A percentile compares a stretch with the other conserved stretches of the same genome.
Evolutionary conservation across 1,140 invertebrate genomes (phyloP).

Genomic region (Drosophila teissieri): DNA sequence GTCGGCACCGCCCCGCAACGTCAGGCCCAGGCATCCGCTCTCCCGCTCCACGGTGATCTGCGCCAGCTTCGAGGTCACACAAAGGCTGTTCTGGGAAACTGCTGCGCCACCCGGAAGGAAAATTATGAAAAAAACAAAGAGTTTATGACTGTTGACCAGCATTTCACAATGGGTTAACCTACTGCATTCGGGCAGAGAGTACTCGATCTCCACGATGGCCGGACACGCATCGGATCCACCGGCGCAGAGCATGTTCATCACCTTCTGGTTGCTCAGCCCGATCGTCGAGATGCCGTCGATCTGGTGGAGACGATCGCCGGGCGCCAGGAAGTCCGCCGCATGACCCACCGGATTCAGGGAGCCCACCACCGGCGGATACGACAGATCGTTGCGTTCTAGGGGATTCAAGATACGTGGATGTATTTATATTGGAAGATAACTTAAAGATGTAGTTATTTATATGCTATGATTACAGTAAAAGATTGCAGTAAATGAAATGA

Average conservation of each 20-base stretch:
- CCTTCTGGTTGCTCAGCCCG: slow-evolving; percentile 91
- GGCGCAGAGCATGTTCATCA: slow-evolving; percentile 89
- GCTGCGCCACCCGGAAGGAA: slow-evolving; percentile 37
- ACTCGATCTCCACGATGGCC: slow-evolving; percentile 92
- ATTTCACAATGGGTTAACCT: slow-evolving; percentile 64
- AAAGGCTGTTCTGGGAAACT: slow-evolving; percentile 88
- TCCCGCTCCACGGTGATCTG: slow-evolving; percentile 92
- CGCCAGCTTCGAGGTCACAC: slow-evolving; percentile 90
- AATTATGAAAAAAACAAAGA: background rate
- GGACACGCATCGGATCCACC: slow-evolving; percentile 86
- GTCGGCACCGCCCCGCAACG: slow-evolving; percentile 91
- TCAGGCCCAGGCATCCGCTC: slow-evolving; percentile 94
- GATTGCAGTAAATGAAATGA: too few species aligned
- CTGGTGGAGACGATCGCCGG: slow-evolving; percentile 91
- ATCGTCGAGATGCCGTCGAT: slow-evolving; percentile 92
- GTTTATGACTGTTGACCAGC: background rate
- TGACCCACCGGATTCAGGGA: slow-evolving; percentile 81
- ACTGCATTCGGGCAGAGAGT: slow-evolving; percentile 92
- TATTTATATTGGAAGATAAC: too few species aligned
- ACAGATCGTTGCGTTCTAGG: slow-evolving; percentile 81
- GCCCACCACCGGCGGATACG: slow-evolving; percentile 83
- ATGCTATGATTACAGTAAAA: too few species aligned
- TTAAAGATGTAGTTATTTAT: too few species aligned
- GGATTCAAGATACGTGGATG: background rate
- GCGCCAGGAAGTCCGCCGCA: slow-evolving; percentile 86